Evolutionary conservation across 30 jellyfish, hydroid and myxozoan genomes (phyloP), one percentile per base, ranked within the genome.

Genomic region (Aurelia aurita): DNA sequence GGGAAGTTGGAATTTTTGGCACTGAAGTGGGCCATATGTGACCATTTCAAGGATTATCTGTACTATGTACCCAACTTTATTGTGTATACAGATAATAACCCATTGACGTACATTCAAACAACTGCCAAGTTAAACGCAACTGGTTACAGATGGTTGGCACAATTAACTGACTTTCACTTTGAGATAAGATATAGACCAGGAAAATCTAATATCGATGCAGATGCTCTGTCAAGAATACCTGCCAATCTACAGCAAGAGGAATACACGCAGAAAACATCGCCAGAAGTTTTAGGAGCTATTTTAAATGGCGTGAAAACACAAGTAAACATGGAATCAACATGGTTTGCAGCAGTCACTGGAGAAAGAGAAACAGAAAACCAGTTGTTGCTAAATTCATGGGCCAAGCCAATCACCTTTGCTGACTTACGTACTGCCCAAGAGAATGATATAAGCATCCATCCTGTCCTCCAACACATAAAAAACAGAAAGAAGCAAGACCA

Each of bases 101-200:
- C 81, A 19, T 19, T 69, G 22, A 31, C 67, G n/a, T 2, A 69
- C 32, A 44, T 69, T 26, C 19, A 31, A 19, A 69, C 81, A 69
- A 69, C 81, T n/a, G 81, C 81, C 26, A 69, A 69, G 29, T 26
- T 69, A 22, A 69, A 69, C 25, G 81, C 81, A 13, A 69, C 81
- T 23, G 81, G 31, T 69, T n/a, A 4, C 10, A 15, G 81, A 5
- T 69, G 81, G 73, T 67, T 69, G 6, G 22, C 64, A 34, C 67
- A 69, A 44, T 27, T 69, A 13, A 64, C 81, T 27, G 81, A 69
- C 10, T 69, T 69, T 39, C 23, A 35, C 63, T 23, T 69, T 69
- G 19, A 13, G 31, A 44, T 69, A 14, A n/a, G 64, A 13, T 34
- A 69, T 69, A 23, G 73, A 14, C 81, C 81, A 25, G 74, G 74